Conservation (phyloP, 1,140 invertebrate genomes). For the Watersipora subatra region DNA sequence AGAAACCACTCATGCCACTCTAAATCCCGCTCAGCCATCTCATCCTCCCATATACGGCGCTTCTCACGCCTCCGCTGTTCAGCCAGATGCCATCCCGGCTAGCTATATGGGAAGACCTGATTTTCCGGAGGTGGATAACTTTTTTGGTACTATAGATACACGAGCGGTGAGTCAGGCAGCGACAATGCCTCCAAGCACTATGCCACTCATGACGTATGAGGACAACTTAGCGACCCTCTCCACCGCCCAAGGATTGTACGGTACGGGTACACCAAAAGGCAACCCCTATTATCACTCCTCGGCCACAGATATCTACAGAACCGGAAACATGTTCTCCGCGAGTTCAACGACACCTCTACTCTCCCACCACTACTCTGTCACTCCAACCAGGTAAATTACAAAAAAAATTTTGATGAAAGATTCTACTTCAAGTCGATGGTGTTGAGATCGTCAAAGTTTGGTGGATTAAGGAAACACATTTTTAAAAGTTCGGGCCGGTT, state of each 20-base stretch:
- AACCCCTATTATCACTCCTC: neutral
- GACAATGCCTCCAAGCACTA: neutral
- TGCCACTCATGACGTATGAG: neutral
- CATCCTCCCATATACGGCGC: neutral
- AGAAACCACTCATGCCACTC: neutral
- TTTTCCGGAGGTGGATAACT: neutral
- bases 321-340: neutral
- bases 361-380: neutral
- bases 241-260: neutral
- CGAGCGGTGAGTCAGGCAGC: neutral
- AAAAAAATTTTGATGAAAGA: too few species aligned
- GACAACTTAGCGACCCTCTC: neutral
- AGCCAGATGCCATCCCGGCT: neutral
- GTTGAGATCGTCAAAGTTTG: too few species aligned
- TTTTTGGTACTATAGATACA: neutral
- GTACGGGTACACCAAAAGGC: neutral
- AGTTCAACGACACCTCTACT: neutral
- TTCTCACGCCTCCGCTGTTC: neutral
- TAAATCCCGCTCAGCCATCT: neutral
- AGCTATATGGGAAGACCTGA: neutral
- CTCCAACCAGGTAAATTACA: neutral
- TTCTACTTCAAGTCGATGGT: too few species aligned
- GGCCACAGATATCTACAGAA: neutral
- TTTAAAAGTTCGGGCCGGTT: too few species aligned
- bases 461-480: too few species aligned